phyloP scores from a whole-genome alignment of 2,113 vertebrate genomes.

The Xyliphius kryptos region DNA sequence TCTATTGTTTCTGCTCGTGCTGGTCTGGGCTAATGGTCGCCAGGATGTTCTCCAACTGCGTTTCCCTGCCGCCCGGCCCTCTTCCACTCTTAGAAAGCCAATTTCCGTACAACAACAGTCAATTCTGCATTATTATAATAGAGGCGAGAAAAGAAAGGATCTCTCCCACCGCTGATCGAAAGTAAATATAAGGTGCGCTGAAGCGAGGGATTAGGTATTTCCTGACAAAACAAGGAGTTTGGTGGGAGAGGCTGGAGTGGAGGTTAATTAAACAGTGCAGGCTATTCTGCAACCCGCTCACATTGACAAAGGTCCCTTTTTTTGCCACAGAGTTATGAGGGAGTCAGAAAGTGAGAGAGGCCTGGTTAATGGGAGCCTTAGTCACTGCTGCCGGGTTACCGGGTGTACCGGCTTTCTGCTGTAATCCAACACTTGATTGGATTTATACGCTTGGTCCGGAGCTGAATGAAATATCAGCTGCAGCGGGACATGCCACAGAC shows the following conservation, averaged over 20 bases:
- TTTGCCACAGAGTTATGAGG: constrained; percentile 41
- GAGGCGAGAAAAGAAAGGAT: constrained; percentile 11
- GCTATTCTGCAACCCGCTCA: constrained; percentile 25
- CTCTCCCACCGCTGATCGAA: constrained; percentile 33
- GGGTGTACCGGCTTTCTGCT: constrained; percentile 23
- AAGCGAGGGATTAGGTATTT: constrained; percentile 33
- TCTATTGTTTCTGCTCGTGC: constrained; percentile 40
- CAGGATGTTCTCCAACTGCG: constrained; percentile 37
- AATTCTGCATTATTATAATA: constrained; percentile 32
- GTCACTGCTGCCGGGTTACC: constrained; percentile 32
- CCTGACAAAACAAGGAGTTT: constrained; percentile 46
- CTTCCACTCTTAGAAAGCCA: constrained; percentile 54
- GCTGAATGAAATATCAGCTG: constrained; percentile 34
- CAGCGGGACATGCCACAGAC: constrained; percentile 31
- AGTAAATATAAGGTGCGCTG: constrained; percentile 41
- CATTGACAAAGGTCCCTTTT: constrained; percentile 41
- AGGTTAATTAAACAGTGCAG: constrained; percentile 42
- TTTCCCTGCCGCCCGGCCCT: constrained; percentile 26
- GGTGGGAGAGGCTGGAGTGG: constrained; percentile 27
- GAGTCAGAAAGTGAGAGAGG: constrained; percentile 6
- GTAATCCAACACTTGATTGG: constrained; percentile 35
- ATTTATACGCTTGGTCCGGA: constrained; percentile 14
- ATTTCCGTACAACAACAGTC: constrained; percentile 60
- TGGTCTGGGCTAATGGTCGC: constrained; percentile 42
- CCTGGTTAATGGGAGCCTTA: constrained; percentile 21